Conservation (phyloP, 2,797 vertebrate genomes). For the Paedocypris micromegethes region DNA sequence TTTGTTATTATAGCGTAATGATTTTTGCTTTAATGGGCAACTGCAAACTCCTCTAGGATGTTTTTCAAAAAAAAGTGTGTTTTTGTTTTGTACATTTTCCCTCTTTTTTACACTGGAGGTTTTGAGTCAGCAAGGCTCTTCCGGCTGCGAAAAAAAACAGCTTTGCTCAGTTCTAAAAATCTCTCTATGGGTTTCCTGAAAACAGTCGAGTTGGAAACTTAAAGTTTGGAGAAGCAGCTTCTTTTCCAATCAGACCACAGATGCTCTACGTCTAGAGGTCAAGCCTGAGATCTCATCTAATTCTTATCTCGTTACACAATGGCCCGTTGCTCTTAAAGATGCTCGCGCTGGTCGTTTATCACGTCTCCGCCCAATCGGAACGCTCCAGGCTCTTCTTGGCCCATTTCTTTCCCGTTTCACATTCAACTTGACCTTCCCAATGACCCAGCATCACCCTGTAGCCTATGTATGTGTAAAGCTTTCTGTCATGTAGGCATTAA, state of each 20-base stretch:
- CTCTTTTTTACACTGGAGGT: conserved; percentile 13
- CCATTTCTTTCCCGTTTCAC: conserved; percentile 14
- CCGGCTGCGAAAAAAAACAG: not conserved
- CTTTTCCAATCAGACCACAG: not conserved
- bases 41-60: not conserved
- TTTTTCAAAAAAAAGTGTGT: not conserved
- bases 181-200: conserved; percentile 21
- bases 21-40: conserved; percentile 15
- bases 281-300: conserved; percentile 28
- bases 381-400: conserved; percentile 4
- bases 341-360: conserved; percentile 50
- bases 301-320: conserved; percentile 34
- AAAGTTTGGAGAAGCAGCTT: too few relatives aligned
- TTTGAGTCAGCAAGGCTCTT: conserved; percentile 1
- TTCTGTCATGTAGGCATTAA: not conserved
- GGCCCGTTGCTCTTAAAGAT: conserved; percentile 43
- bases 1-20: too few relatives aligned
- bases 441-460: not conserved
- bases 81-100: conserved; percentile 9
- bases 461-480: not conserved
- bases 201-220: not conserved
- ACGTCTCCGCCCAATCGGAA: conserved; percentile 1
- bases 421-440: conserved; percentile 13
- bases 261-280: conserved; percentile 20
- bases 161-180: conserved; percentile 9